Evolutionary conservation across 1,140 invertebrate genomes (phyloP), one percentile per base, ranked within the genome.

Genomic region (Brachionus asplanchnoidis): DNA sequence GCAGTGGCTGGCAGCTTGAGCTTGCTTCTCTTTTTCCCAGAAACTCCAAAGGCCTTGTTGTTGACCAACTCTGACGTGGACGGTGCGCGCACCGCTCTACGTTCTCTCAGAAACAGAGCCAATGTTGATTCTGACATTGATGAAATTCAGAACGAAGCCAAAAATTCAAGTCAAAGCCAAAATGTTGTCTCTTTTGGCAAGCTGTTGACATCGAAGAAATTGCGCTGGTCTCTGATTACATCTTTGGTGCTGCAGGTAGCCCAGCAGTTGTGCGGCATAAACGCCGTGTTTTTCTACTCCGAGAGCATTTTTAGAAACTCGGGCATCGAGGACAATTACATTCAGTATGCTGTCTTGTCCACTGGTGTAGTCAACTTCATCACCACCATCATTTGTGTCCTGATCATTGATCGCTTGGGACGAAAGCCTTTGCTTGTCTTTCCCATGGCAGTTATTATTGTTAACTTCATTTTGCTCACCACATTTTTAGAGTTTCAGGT

Each of bases 1-100:
- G 95, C 95, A 0, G 93, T 93, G 0, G 88, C 95, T 2, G 92
- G 95, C 86, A 93, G 94, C 89, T 87, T 95, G 6, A 86, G 26
- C 84, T 88, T 91, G 4, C 87, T 97, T 73, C 94, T 95, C 0
- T 88, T 96, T 20, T 97, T 95, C 86, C 95, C 95, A 0, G 96
- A 97, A 88, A 95, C 94, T 4, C 96, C 96, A 0, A 95, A 95
- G 87, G 95, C 93, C 87, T 90, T 95, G 14, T 88, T 85, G 96
- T 14, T 90, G 95, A 44, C 93, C 92, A 84, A 92, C 91, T 87
- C 93, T 93, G 11, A 86, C 88, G 2, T 75, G 65, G 92, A 93
- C 78, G 94, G 95, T 86, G 90, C 93, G 23, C 92, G 93, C 68
- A 94, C 95, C 88, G 88, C 87, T 1, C 66, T 89, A 70, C 79